phyloP scores from a whole-genome alignment of 1,140 invertebrate species.

The Temnothorax longispinosus region DNA sequence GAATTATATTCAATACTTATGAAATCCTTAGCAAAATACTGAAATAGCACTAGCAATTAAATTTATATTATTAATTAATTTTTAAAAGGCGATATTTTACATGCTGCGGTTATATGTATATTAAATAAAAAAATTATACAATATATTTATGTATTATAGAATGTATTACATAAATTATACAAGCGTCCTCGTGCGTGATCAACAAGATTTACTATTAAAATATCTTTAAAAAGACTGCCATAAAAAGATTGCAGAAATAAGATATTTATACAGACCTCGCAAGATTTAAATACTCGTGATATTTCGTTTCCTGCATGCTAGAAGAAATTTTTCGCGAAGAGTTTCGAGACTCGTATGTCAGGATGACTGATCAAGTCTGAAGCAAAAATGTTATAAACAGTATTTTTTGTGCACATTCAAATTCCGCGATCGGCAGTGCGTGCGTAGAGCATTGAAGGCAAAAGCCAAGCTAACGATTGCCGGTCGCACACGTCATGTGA shows the following conservation, averaged over 20 bases:
- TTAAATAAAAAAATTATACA: not conserved
- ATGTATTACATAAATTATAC: not conserved
- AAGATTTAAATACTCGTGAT: not conserved
- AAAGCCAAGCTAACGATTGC: constrained; percentile 65
- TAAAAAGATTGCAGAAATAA: not conserved
- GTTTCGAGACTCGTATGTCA: not conserved
- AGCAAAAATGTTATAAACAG: not conserved
- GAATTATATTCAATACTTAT: not conserved
- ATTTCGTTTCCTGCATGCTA: too few species aligned
- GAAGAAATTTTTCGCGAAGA: not conserved
- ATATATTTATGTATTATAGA: not conserved
- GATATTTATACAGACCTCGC: not conserved
- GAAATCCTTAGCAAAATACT: not conserved
- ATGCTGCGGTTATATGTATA: not conserved
- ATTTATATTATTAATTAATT: not conserved
- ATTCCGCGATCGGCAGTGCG: not conserved
- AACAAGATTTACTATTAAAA: not conserved
- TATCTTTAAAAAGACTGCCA: not conserved
- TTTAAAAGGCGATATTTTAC: not conserved
- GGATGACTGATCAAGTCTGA: not conserved
- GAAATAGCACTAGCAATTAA: not conserved
- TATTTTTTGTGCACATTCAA: not conserved
- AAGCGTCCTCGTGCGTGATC: not conserved
- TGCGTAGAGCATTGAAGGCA: constrained; percentile 19
- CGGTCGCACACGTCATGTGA: constrained; percentile 54